Percentiles rank a stretch among this genome's conserved stretches.
phyloP scores from a whole-genome alignment of 2,888 invertebrate species.

The Eilema griseolum region DNA sequence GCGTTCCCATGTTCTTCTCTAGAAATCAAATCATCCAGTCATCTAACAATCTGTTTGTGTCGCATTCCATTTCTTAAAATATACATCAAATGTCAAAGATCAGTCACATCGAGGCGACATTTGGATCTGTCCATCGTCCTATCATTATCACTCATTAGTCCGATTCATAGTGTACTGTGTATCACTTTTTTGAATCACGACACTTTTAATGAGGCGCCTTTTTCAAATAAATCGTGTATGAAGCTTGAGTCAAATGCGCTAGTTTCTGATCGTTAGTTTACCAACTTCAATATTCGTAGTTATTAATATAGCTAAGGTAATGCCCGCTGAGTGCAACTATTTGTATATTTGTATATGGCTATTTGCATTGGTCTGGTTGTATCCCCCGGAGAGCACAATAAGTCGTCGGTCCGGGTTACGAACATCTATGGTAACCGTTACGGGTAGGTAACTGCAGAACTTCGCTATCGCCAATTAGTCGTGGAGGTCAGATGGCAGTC shows the following conservation, averaged over 20 bases:
- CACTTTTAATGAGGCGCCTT: constrained; percentile 74
- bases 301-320: neutral
- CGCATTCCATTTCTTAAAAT: constrained; percentile 16
- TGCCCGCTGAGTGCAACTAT: too few relatives aligned
- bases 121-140: constrained; percentile 50
- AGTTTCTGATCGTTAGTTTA: neutral
- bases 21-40: neutral
- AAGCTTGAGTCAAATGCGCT: constrained; percentile 11
- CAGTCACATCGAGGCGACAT: constrained; percentile 33
- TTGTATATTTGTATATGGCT: too few relatives aligned
- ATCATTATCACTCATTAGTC: constrained; percentile 65
- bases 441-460: too few relatives aligned
- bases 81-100: constrained; percentile 48
- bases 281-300: neutral
- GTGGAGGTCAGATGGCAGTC: too few relatives aligned
- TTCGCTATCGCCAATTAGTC: too few relatives aligned
- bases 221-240: constrained; percentile 68
- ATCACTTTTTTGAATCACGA: constrained; percentile 65
- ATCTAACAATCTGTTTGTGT: constrained; percentile 8
- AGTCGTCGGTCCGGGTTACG: too few relatives aligned
- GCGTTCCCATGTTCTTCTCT: neutral
- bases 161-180: constrained; percentile 58
- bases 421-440: too few relatives aligned
- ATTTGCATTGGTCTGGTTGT: too few relatives aligned
- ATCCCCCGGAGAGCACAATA: too few relatives aligned